Conservation (phyloP, 2,888 invertebrate genomes). For the Boloria euphrosyne region DNA sequence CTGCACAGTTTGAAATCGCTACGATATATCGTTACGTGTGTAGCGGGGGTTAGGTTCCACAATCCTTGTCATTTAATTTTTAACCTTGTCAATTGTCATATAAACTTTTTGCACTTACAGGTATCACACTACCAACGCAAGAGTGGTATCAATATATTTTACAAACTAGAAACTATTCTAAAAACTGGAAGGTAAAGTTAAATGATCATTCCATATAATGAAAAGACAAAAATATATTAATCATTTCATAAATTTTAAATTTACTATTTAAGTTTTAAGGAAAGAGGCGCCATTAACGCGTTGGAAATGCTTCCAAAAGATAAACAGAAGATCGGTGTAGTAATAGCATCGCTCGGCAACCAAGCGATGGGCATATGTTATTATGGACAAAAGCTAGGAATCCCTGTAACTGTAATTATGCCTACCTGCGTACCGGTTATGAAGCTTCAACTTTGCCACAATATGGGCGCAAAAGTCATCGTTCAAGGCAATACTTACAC, state of each 20-base stretch:
- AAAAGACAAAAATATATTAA: no score
- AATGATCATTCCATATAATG: no score
- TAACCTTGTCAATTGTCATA: no score
- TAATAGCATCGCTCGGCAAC: constrained; percentile 87
- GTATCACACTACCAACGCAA: constrained; percentile 57
- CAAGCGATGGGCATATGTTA: constrained; percentile 86
- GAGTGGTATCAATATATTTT: constrained; percentile 49
- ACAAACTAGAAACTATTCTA: constrained; percentile 45
- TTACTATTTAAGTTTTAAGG: constrained; percentile 84
- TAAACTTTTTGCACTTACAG: constrained; percentile 46
- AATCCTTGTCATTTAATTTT: no score
- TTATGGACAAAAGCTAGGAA: constrained; percentile 82
- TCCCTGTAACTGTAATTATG: constrained; percentile 86
- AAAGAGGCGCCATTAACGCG: constrained; percentile 86
- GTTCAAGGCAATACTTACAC: constrained; percentile 83
- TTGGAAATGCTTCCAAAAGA: constrained; percentile 81
- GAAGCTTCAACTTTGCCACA: constrained; percentile 85
- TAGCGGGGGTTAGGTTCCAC: no score
- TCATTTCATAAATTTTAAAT: not conserved
- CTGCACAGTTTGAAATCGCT: no score
- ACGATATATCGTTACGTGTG: no score
- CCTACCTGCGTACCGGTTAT: constrained; percentile 85
- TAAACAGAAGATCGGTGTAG: constrained; percentile 84
- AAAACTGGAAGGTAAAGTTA: constrained; percentile 45
- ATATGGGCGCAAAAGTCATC: constrained; percentile 85